phyloP scores from a whole-genome alignment of 2,797 vertebrate species.

The Rhabdomys pumilio region DNA sequence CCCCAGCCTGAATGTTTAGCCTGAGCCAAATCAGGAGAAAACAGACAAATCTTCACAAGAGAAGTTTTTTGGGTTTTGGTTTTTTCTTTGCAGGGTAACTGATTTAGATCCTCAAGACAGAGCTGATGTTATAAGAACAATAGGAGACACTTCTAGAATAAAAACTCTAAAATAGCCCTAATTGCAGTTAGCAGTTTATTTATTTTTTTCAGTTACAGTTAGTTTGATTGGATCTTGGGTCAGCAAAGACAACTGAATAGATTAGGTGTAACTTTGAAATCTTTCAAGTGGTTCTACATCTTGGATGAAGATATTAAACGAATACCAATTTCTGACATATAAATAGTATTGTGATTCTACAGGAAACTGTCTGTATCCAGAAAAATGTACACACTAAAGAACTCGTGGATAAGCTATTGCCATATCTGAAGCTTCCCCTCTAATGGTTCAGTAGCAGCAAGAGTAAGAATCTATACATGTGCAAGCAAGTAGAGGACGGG shows the following conservation, averaged over 20 bases:
- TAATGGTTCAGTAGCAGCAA: background rate
- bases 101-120: background rate
- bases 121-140: background rate
- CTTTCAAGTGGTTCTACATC: background rate
- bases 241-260: conserved; percentile 51
- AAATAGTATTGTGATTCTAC: background rate
- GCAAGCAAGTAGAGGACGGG: background rate
- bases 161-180: conserved; percentile 12
- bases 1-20: conserved; percentile 14
- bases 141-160: background rate
- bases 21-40: conserved; percentile 29
- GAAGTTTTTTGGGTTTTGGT: background rate
- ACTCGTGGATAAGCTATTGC: background rate
- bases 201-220: background rate
- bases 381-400: background rate
- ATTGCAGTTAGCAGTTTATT: conserved; percentile 4
- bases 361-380: background rate
- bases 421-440: conserved; percentile 14
- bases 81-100: background rate
- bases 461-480: background rate
- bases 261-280: background rate
- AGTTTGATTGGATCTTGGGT: background rate
- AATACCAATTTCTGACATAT: conserved; percentile 22
- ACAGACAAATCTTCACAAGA: background rate
- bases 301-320: conserved; percentile 1